Evolutionary conservation across 1,140 invertebrate genomes (phyloP), one percentile per base, ranked within the genome.

Genomic region (Panagrolaimus sp.): DNA sequence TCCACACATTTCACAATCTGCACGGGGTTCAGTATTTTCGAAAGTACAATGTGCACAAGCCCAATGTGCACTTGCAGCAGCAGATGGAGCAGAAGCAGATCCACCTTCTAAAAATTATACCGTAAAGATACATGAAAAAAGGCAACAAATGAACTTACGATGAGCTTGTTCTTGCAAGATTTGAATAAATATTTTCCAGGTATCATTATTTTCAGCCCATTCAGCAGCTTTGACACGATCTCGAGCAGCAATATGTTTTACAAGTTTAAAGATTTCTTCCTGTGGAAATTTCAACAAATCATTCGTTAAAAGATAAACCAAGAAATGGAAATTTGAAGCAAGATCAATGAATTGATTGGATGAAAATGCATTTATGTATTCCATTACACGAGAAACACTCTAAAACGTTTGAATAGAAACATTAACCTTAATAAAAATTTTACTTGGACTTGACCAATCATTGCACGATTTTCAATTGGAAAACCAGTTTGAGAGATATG

Each of bases 301-400:
- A 63, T 82, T 83, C 2, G 79, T 82, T 38, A 76, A 28, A 9
- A 82, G 58, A 55, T 79, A 82, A 7, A 82, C 43, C 15, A 82
- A 65, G 24, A 82, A 83, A 55, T 82, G 80, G 64, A 82, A 82
- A 58, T 82, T 78, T 2, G 81, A 72, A 7, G 78, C 75, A 65
- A 80, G 47, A 43, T 76, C 70, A 10, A 83, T 63, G 47, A 83
- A 82, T 28, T 83, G 69, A 32, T 76, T 73, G 1, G 26, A 17
- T 15, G 68, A 67, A 67, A 82, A 82, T 43, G 69, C 58, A 15
- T 26, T 58, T 1, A 74, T 47, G 63, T 78, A 82, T 43, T 75
- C 64, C 0, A 67, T 67, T 43, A 83, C 46, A 28, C 55, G 52
- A 14, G 43, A 47, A 12, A 73, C 32, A 69, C 69, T 68, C 80